phyloP scores from a whole-genome alignment of 2,888 invertebrate genomes.

The Amphipoea oculea region DNA sequence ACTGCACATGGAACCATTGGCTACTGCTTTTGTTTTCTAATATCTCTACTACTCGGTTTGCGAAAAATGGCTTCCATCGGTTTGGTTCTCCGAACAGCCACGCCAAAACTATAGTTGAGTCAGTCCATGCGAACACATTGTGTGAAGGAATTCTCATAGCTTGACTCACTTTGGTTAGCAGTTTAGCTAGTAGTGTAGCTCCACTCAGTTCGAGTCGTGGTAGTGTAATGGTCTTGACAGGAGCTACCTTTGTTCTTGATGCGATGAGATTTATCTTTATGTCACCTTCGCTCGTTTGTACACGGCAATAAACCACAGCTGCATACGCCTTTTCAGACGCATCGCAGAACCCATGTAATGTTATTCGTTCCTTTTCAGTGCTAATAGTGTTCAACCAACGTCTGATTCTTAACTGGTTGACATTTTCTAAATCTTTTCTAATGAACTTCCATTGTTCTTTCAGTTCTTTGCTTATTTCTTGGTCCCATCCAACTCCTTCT shows the following conservation, averaged over 20 bases:
- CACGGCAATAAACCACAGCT: conserved; percentile 58
- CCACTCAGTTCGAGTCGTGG: conserved; percentile 64
- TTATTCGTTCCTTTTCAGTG: conserved; percentile 14
- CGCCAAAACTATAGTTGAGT: conserved; percentile 41
- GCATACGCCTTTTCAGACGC: conserved; percentile 60
- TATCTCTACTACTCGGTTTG: conserved; percentile 58
- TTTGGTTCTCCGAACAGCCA: conserved; percentile 61
- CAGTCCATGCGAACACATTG: conserved; percentile 44
- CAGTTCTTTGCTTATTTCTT: conserved; percentile 40
- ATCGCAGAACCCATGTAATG: conserved; percentile 57
- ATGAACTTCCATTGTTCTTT: conserved; percentile 32
- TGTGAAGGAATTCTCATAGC: conserved; percentile 52
- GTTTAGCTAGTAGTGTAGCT: conserved; percentile 56
- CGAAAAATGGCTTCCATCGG: conserved; percentile 62
- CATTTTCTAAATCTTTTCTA: conserved; percentile 22
- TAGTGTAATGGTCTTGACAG: conserved; percentile 61
- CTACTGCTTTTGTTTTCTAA: conserved; percentile 27
- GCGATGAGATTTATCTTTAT: conserved; percentile 53
- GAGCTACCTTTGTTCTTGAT: conserved; percentile 65
- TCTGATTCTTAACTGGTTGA: conserved; percentile 21
- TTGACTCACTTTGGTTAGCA: conserved; percentile 54
- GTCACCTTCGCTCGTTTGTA: conserved; percentile 30
- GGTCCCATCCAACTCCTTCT: conserved; percentile 54
- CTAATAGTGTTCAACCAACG: conserved; percentile 32
- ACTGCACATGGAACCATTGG: conserved; percentile 56